Percentiles rank a stretch among this genome's conserved stretches.
Conservation (phyloP, 2,113 vertebrate genomes). For the Vulpes ferrilata region DNA sequence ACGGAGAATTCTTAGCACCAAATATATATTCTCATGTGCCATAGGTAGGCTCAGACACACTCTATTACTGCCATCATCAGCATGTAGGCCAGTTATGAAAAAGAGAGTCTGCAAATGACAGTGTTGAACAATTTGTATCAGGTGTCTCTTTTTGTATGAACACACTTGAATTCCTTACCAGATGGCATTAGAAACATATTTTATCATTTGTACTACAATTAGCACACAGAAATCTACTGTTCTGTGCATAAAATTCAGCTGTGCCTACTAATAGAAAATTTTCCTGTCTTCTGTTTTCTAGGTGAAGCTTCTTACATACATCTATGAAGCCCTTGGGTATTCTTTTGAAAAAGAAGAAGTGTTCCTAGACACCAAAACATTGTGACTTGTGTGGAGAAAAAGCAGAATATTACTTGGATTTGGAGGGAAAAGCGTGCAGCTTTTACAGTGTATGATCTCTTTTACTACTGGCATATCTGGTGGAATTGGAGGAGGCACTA, state of each 20-base stretch:
- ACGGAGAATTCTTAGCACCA: background rate
- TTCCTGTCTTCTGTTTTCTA: conserved; percentile 50
- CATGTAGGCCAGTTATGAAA: background rate
- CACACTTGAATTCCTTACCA: conserved; percentile 43
- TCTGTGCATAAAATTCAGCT: conserved; percentile 24
- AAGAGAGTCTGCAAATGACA: conserved; percentile 32
- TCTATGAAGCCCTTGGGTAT: conserved; percentile 20
- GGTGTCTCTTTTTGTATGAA: conserved; percentile 17
- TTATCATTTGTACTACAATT: conserved; percentile 14
- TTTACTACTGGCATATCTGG: conserved; percentile 94
- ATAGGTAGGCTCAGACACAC: background rate
- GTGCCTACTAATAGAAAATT: conserved; percentile 35
- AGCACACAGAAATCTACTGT: conserved; percentile 30
- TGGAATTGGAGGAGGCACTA: conserved; percentile 93
- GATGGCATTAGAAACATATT: background rate
- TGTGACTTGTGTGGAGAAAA: conserved; percentile 1
- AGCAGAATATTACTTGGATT: conserved; percentile 93
- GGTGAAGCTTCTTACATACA: background rate
- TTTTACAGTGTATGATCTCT: conserved; percentile 99
- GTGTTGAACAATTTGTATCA: background rate
- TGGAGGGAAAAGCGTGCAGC: conserved; percentile 97
- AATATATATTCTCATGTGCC: background rate
- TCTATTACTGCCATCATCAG: background rate
- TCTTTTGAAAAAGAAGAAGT: conserved; percentile 53
- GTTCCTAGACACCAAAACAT: conserved; percentile 39